A percentile compares a stretch with the other conserved stretches of the same genome.
Evolutionary conservation across 2,888 invertebrate genomes (phyloP).

Genomic region (Entomobrya multifasciata): DNA sequence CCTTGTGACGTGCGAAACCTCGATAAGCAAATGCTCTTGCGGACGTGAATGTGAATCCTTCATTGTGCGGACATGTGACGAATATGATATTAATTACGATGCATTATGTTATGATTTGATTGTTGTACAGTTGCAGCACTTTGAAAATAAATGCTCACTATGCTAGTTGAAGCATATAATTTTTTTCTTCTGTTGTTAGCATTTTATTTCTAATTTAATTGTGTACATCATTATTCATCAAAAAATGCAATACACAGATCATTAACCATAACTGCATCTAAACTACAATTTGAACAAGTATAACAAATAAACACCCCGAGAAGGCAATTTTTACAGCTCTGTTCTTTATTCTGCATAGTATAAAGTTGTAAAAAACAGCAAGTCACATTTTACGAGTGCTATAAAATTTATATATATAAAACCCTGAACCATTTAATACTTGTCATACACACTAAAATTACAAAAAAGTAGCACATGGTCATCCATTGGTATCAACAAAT

Average conservation of each 20-base stretch:
- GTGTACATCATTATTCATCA: constrained; percentile 40
- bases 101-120: neutral
- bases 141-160: constrained; percentile 32
- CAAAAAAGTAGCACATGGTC: constrained; percentile 63
- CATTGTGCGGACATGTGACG: neutral
- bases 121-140: constrained; percentile 26
- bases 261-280: constrained; percentile 43
- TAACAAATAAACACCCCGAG: constrained; percentile 46
- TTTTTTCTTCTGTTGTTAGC: neutral
- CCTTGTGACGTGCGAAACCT: neutral
- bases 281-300: constrained; percentile 47
- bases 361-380: constrained; percentile 64
- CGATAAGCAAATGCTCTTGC: too few species aligned
- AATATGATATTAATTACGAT: constrained; percentile 15
- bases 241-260: constrained; percentile 31
- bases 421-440: constrained; percentile 59
- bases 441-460: neutral
- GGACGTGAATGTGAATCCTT: too few species aligned
- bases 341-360: constrained; percentile 29
- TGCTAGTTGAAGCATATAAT: neutral
- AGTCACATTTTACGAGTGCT: constrained; percentile 54
- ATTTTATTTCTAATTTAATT: constrained; percentile 18
- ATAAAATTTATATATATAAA: constrained; percentile 49
- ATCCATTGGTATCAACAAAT: constrained; percentile 46
- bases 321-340: constrained; percentile 61